These are phyloP conservation scores for Psittacus erithacus DNA, from an alignment of 2,113 vertebrate species.

Conservation along the genomic window DNA sequence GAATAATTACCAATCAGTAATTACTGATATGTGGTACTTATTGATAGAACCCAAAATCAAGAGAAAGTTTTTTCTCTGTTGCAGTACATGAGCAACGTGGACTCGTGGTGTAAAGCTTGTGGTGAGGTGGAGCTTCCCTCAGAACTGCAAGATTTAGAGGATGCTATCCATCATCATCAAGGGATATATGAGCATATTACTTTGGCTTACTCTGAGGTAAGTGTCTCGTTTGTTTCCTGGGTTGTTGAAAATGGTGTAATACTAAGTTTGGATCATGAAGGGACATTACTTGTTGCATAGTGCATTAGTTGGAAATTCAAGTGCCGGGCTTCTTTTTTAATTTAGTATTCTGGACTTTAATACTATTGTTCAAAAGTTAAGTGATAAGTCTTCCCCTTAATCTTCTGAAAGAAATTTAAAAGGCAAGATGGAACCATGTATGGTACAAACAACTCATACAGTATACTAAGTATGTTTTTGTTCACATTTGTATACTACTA, in stretches of 20 bases:
- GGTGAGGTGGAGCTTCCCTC: conserved; percentile 96
- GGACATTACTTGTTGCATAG: not conserved
- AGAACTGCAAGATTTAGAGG: conserved; percentile 96
- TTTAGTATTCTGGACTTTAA: not conserved
- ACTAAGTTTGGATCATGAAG: not conserved
- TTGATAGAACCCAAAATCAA: not conserved
- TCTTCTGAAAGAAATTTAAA: not conserved
- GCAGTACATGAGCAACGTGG: conserved; percentile 97
- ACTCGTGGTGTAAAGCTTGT: conserved; percentile 97
- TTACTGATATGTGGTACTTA: not conserved
- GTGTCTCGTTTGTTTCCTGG: not conserved
- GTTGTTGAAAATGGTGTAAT: not conserved
- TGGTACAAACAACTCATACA: not conserved
- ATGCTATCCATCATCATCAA: conserved; percentile 97
- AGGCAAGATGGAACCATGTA: not conserved
- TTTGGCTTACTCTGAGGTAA: conserved; percentile 93
- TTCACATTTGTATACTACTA: not conserved
- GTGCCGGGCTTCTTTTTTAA: not conserved
- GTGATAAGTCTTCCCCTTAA: not conserved
- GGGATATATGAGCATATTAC: conserved; percentile 96
- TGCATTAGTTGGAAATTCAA: not conserved
- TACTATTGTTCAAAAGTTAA: not conserved
- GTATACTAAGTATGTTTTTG: not conserved
- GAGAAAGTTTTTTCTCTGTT: not conserved
- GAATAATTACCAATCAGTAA: not conserved